Base-by-base conservation (phyloP, 2,888 invertebrate species). In the Neoitamus cyanurus region DNA sequence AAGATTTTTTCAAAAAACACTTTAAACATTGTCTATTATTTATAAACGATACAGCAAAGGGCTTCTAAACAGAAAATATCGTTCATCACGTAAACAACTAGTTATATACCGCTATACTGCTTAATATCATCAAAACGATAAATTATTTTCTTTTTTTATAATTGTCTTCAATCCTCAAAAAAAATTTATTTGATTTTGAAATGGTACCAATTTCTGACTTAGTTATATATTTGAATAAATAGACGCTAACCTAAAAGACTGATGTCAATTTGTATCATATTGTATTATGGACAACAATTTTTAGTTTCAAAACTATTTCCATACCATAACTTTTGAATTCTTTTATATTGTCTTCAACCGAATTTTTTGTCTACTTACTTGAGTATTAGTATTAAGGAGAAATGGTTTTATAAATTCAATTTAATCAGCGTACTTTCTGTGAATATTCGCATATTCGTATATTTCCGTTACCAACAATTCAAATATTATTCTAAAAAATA, bases 221-320 rank as follows among this genome's bases (percentile, higher is more conserved):
- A 68, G 25, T 36, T 82, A 25, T 20, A 31, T 82, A 69, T 69
- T 82, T 36, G 37, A 13, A 80, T 34, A 82, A 36, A 82, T 69
- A 82, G 69, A 69, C 28, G 37, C 46, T 82, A 82, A 82, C 28
- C 25, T 69, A 82, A 82, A 82, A 82, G 69, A 82, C 82, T 82
- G 82, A 82, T 82, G 36, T 37, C 37, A 37, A 82, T 11, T 37
- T 82, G 25, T 82, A 69, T 82, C 69, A 69, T 36, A 36, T 34
- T 69, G n/a, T 37, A 82, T 82, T 69, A 11, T 31, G 20, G 34
- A 69, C 20, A 82, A 75, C 15, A 13, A 78, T 13, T 30, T 15
- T 31, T n/a, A 34, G 31, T 30, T 70, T 70, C 9, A n/a, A 13
- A 70, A 30, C 15, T 25, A 25, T 25, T 28, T 70, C 31, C 4